phyloP scores from a whole-genome alignment of 2,113 vertebrate genomes.

The Hemiprocne comata region DNA sequence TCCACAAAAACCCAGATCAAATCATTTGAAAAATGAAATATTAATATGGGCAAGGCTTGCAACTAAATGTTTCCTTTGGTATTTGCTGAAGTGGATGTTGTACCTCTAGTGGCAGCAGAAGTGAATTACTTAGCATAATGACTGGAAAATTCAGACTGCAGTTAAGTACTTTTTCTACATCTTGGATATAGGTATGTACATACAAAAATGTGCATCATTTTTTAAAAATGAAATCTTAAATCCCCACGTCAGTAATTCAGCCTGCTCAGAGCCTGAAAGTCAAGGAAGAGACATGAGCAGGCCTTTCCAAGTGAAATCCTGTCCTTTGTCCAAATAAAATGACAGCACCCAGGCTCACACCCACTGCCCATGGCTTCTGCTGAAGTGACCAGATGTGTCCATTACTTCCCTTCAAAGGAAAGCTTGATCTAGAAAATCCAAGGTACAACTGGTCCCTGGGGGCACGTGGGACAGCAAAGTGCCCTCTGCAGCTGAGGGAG shows the following conservation, averaged over 20 bases:
- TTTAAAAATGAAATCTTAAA: slow-evolving; percentile 12
- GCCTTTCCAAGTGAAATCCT: slow-evolving; percentile 10
- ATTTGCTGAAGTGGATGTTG: slow-evolving; percentile 46
- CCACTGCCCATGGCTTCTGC: not conserved
- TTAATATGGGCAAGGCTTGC: slow-evolving; percentile 46
- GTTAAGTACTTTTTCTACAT: not conserved
- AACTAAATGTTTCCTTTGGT: slow-evolving; percentile 55
- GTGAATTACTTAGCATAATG: slow-evolving; percentile 55
- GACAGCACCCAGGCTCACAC: not conserved
- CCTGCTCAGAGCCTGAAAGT: not conserved
- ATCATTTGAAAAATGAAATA: slow-evolving; percentile 61
- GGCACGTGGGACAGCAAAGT: not conserved
- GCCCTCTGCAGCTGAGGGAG: not conserved
- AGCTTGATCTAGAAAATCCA: not conserved
- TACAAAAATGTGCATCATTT: not conserved
- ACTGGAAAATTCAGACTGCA: slow-evolving; percentile 18
- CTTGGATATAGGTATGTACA: not conserved
- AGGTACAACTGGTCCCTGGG: not conserved
- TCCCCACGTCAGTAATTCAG: not conserved
- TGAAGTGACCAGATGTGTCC: not conserved
- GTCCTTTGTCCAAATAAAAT: not conserved
- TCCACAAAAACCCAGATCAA: slow-evolving; percentile 30
- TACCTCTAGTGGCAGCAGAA: slow-evolving; percentile 56
- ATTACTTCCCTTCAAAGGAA: not conserved
- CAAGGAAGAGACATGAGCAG: not conserved